phyloP scores from a whole-genome alignment of 1,140 invertebrate species.

The Sitophilus oryzae region DNA sequence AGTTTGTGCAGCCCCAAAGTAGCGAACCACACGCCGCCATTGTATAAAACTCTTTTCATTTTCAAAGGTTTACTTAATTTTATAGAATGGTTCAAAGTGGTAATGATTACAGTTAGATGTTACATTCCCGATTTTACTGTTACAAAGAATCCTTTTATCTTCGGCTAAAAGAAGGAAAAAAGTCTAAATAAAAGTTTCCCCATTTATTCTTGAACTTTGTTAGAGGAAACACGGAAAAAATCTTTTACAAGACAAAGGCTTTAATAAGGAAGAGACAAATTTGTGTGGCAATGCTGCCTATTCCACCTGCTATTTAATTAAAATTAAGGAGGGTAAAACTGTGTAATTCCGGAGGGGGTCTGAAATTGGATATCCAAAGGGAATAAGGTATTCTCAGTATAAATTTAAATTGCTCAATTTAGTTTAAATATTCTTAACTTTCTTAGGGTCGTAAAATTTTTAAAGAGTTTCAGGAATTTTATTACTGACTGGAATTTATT shows the following conservation, averaged over 20 bases:
- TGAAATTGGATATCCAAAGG: slow-evolving; percentile 7
- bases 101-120: not conserved
- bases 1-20: too few relatives aligned
- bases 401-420: slow-evolving; percentile 12
- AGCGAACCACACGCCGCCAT: too few relatives aligned
- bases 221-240: not conserved
- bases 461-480: too few relatives aligned
- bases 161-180: not conserved
- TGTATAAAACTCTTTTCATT: too few relatives aligned
- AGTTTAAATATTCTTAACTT: too few relatives aligned
- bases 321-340: slow-evolving; percentile 10
- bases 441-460: too few relatives aligned
- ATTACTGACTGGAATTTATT: too few relatives aligned
- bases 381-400: not conserved
- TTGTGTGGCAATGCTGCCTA: slow-evolving; percentile 13
- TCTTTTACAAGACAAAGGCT: slow-evolving; percentile 12
- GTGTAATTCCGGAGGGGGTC: slow-evolving; percentile 9
- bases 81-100: too few relatives aligned
- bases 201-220: not conserved
- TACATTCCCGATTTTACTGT: not conserved
- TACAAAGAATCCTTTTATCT: not conserved
- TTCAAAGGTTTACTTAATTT: too few relatives aligned
- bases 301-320: slow-evolving; percentile 18
- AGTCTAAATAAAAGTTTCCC: not conserved
- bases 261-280: slow-evolving; percentile 15